These are phyloP conservation scores for Pentalonia nigronervosa DNA, from an alignment of 1,140 invertebrate species.

Conservation along the genomic window DNA sequence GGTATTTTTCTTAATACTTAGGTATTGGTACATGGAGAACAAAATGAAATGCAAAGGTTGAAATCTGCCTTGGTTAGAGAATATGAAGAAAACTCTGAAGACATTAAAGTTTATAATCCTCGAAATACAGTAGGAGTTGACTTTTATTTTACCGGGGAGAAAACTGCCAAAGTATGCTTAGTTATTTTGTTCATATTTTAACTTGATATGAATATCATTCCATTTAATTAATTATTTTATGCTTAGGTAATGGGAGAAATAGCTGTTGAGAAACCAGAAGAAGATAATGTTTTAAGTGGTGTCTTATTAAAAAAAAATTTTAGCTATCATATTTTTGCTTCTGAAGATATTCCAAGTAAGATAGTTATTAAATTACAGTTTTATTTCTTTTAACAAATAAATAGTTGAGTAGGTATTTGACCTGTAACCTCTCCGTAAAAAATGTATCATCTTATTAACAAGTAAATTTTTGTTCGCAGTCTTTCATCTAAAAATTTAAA, in stretches of 20 bases:
- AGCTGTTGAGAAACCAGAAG: conserved; percentile 81
- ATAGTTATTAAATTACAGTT: conserved; percentile 59
- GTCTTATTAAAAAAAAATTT: conserved; percentile 97
- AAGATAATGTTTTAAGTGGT: conserved; percentile 84
- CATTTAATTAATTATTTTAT: neutral
- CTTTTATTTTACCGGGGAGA: conserved; percentile 95
- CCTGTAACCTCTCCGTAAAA: neutral
- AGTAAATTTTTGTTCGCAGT: neutral
- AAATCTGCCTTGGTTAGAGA: conserved; percentile 93
- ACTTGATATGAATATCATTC: neutral
- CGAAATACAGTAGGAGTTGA: conserved; percentile 93
- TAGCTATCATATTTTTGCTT: conserved; percentile 94
- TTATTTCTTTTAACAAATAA: neutral
- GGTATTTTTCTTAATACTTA: conserved; percentile 62
- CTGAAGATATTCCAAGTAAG: conserved; percentile 88
- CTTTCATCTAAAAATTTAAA: neutral
- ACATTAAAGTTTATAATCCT: conserved; percentile 93
- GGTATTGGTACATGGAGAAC: conserved; percentile 97
- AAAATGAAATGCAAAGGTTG: conserved; percentile 97
- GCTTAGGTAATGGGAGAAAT: conserved; percentile 84
- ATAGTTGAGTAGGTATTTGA: neutral
- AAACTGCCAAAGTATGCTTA: conserved; percentile 87
- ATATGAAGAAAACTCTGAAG: conserved; percentile 85
- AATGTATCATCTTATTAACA: neutral
- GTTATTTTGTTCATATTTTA: neutral